Evolutionary conservation across 2,113 vertebrate genomes (phyloP).

Genomic region (Cardinalis cardinalis): DNA sequence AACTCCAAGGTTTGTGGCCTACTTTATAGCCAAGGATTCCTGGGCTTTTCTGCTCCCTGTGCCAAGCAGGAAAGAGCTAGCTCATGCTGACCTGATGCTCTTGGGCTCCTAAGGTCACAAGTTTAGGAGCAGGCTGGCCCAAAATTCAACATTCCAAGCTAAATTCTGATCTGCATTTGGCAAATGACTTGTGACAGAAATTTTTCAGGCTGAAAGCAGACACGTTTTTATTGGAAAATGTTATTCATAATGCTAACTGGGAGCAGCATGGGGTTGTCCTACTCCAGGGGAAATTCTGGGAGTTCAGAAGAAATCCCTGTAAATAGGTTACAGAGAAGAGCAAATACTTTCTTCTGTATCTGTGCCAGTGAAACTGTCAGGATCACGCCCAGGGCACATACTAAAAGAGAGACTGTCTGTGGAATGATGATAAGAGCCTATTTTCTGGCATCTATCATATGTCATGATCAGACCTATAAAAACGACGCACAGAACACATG

Average conservation of each 20-base stretch:
- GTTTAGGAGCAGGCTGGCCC: background rate
- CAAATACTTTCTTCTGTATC: background rate
- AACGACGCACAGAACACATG: background rate
- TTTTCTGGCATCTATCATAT: constrained; percentile 26
- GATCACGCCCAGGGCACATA: constrained; percentile 18
- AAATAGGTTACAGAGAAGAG: constrained; percentile 36
- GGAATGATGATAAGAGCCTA: constrained; percentile 21
- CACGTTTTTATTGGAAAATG: background rate
- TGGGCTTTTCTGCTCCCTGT: background rate
- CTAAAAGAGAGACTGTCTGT: background rate
- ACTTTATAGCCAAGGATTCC: background rate
- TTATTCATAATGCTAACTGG: constrained; percentile 11
- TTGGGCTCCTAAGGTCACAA: background rate
- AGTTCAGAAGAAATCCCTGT: constrained; percentile 48
- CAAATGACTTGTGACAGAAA: background rate
- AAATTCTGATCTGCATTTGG: background rate
- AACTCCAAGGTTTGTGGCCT: background rate
- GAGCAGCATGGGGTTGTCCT: constrained; percentile 32
- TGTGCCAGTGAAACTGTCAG: constrained; percentile 6
- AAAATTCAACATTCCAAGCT: background rate
- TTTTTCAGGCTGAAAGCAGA: background rate
- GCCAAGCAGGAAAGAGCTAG: background rate
- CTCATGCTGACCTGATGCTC: background rate
- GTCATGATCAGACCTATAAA: constrained; percentile 18
- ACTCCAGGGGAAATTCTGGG: constrained; percentile 32